Percentiles rank a stretch among this genome's conserved stretches.
These are phyloP conservation scores for Falco peregrinus DNA, from an alignment of 2,797 vertebrate species.

Conservation along the genomic window DNA sequence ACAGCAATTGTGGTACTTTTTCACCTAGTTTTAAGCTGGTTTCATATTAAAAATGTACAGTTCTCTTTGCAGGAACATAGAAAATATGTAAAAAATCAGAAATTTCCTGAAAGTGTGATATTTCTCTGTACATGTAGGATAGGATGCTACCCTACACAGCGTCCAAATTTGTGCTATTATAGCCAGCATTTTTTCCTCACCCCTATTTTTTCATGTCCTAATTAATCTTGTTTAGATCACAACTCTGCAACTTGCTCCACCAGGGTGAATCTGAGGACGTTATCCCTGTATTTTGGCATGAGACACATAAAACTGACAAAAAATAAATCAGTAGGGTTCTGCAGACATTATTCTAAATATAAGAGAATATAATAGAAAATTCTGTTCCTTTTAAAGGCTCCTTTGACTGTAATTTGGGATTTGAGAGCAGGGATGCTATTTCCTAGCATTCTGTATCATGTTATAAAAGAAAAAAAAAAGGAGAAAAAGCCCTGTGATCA, in stretches of 20 bases:
- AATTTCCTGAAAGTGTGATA: not conserved
- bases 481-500: not conserved
- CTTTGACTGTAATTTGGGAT: not conserved
- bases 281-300: not conserved
- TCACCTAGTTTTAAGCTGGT: not conserved
- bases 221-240: not conserved
- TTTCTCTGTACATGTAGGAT: not conserved
- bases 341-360: not conserved
- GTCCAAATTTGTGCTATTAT: not conserved
- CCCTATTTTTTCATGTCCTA: not conserved
- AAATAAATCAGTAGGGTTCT: constrained; percentile 11
- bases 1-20: not conserved
- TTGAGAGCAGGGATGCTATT: constrained; percentile 17
- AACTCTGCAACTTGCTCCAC: not conserved
- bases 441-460: not conserved
- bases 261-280: constrained; percentile 3
- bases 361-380: not conserved
- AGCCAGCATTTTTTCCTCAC: not conserved
- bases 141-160: not conserved
- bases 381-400: not conserved
- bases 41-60: not conserved
- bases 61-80: not conserved
- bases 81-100: not conserved
- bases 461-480: not conserved
- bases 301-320: not conserved